phyloP scores from a whole-genome alignment of 2,888 invertebrate species.

The Pelosia muscerda region DNA sequence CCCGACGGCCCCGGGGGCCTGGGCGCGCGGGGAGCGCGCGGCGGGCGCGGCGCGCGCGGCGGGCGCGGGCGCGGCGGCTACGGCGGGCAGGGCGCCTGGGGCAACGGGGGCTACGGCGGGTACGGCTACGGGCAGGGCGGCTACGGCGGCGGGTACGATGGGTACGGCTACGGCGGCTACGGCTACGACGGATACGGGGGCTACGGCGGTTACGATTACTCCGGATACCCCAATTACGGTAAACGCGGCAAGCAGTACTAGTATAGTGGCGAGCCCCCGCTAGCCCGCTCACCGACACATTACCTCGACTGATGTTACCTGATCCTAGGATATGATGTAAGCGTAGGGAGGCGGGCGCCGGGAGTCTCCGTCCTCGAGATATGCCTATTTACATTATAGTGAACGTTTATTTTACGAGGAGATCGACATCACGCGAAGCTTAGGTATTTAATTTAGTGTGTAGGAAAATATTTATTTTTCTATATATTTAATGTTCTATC shows the following conservation, averaged over 20 bases:
- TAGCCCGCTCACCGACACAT: conserved; percentile 84
- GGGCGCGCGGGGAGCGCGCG: conserved; percentile 88
- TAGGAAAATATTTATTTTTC: conserved; percentile 87
- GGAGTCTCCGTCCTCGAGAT: conserved; percentile 82
- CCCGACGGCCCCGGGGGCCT: conserved; percentile 91
- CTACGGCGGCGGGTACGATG: conserved; percentile 91
- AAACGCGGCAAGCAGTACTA: conserved; percentile 87
- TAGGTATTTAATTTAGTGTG: conserved; percentile 85
- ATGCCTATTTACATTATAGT: conserved; percentile 79
- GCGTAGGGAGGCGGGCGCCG: conserved; percentile 81
- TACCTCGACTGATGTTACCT: conserved; percentile 87
- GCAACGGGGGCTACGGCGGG: conserved; percentile 89
- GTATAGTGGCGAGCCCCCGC: conserved; percentile 70
- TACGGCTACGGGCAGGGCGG: conserved; percentile 91
- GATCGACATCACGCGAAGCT: conserved; percentile 84
- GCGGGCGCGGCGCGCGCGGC: conserved; percentile 89
- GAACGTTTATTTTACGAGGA: conserved; percentile 76
- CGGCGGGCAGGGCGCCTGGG: conserved; percentile 89
- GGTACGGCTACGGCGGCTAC: conserved; percentile 91
- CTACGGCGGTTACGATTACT: conserved; percentile 93
- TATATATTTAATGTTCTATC: conserved; percentile 85
- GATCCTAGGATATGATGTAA: conserved; percentile 79
- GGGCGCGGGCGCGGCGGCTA: conserved; percentile 90
- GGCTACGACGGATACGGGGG: conserved; percentile 92
- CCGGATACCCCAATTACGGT: conserved; percentile 94